phyloP scores from a whole-genome alignment of 2,113 vertebrate species.

The Patagioenas fasciata region DNA sequence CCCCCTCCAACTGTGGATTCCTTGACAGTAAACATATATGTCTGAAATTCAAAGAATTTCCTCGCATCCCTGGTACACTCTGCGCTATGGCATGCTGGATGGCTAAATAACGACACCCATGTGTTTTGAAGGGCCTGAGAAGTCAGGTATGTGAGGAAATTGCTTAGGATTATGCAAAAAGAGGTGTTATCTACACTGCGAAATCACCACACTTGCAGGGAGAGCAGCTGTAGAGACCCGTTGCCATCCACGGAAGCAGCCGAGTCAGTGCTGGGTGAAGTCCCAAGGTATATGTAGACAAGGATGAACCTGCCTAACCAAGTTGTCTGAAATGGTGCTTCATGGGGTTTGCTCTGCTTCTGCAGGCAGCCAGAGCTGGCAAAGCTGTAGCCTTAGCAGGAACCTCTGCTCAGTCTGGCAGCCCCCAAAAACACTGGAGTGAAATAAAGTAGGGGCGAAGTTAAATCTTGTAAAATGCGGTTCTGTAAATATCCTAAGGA shows the following conservation, averaged over 20 bases:
- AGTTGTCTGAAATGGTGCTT: not conserved
- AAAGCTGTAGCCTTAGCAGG: fast-evolving
- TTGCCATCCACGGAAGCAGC: not conserved
- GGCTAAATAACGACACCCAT: not conserved
- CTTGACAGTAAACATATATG: slow-evolving; percentile 17
- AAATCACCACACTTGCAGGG: not conserved
- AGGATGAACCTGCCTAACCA: not conserved
- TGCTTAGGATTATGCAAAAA: not conserved
- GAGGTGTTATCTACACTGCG: not conserved
- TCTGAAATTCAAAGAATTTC: slow-evolving; percentile 53
- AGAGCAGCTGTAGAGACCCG: not conserved
- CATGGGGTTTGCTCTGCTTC: not conserved
- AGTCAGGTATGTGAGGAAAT: not conserved
- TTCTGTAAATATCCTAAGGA: not conserved
- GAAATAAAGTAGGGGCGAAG: not conserved
- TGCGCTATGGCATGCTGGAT: not conserved
- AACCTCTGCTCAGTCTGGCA: not conserved
- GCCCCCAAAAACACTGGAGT: not conserved
- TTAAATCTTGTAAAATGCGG: not conserved
- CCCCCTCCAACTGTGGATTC: not conserved
- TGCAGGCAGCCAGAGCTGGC: fast-evolving
- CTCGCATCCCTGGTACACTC: not conserved
- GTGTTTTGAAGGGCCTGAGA: not conserved
- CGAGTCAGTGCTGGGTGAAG: not conserved
- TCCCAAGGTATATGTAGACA: not conserved